Percentiles rank a stretch among this genome's conserved stretches.
Evolutionary conservation across 2,888 invertebrate genomes (phyloP).

Genomic region (Agriopis leucophaearia): DNA sequence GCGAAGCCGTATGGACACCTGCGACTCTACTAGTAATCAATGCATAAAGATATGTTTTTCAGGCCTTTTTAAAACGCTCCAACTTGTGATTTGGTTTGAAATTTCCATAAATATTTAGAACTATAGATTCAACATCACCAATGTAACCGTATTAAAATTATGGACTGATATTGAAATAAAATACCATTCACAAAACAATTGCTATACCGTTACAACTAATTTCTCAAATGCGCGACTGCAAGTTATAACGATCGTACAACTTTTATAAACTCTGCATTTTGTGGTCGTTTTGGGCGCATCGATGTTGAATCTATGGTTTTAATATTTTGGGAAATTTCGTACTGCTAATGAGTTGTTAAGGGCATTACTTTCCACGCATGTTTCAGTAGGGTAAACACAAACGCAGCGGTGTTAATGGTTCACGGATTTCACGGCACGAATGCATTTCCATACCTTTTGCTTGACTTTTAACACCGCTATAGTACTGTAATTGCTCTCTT

Average conservation of each 20-base stretch:
- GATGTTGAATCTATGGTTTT: no score
- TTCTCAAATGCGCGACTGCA: no score
- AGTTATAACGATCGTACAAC: no score
- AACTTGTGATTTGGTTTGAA: neutral
- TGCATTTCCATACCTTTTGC: conserved; percentile 60
- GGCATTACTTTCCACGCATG: conserved; percentile 44
- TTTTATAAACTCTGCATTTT: no score
- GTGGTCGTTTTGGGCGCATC: no score
- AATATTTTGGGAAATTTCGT: no score
- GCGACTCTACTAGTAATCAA: neutral
- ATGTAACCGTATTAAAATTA: no score
- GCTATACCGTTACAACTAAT: no score
- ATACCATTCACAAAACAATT: no score
- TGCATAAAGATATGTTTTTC: neutral
- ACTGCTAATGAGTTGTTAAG: conserved; percentile 34
- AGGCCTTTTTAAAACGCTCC: neutral
- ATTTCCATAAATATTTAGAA: neutral
- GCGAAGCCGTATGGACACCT: no score
- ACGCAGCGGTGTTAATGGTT: conserved; percentile 70
- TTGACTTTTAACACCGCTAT: conserved; percentile 61
- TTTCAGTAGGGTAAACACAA: conserved; percentile 61
- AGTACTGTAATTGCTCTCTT: conserved; percentile 71
- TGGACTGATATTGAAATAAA: no score
- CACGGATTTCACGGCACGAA: conserved; percentile 66
- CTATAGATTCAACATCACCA: no score